These are phyloP conservation scores for Oryzaephilus surinamensis DNA, from an alignment of 1,140 invertebrate genomes.

Conservation along the genomic window DNA sequence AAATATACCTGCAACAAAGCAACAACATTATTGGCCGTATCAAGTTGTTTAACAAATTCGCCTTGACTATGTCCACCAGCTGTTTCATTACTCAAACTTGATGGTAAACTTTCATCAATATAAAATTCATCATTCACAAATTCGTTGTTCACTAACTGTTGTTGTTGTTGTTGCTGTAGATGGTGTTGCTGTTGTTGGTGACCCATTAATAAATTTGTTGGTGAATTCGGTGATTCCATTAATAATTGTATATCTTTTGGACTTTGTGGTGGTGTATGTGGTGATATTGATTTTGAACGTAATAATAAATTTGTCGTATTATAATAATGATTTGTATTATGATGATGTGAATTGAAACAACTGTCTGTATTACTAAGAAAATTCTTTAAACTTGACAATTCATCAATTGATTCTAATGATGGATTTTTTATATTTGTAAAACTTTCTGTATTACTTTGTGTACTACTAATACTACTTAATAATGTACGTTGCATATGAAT, in stretches of 20 bases:
- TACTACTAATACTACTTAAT: constrained; percentile 23
- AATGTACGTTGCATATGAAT: constrained; percentile 26
- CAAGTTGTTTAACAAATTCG: constrained; percentile 38
- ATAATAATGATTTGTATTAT: constrained; percentile 16
- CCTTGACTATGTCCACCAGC: constrained; percentile 41
- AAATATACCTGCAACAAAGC: constrained; percentile 53
- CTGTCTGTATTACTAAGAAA: constrained; percentile 27
- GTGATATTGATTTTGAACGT: constrained; percentile 30
- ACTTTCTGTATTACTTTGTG: constrained; percentile 28
- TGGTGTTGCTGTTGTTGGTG: constrained; percentile 27
- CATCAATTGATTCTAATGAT: constrained; percentile 32
- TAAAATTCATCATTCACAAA: constrained; percentile 74
- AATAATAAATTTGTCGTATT: constrained; percentile 10
- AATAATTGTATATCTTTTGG: constrained; percentile 22
- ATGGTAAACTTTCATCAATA: constrained; percentile 72
- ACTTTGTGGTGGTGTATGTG: constrained; percentile 23
- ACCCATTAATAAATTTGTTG: constrained; percentile 23
- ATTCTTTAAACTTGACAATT: constrained; percentile 29
- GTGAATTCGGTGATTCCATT: constrained; percentile 26
- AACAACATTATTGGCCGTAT: constrained; percentile 52
- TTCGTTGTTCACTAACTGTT: too few species aligned
- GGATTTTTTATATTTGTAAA: constrained; percentile 34
- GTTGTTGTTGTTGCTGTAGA: too few species aligned
- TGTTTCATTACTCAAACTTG: constrained; percentile 53
- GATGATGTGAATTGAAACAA: constrained; percentile 33